Base-by-base conservation (phyloP, 2,797 vertebrate genomes). In the Poeciliopsis infans region DNA sequence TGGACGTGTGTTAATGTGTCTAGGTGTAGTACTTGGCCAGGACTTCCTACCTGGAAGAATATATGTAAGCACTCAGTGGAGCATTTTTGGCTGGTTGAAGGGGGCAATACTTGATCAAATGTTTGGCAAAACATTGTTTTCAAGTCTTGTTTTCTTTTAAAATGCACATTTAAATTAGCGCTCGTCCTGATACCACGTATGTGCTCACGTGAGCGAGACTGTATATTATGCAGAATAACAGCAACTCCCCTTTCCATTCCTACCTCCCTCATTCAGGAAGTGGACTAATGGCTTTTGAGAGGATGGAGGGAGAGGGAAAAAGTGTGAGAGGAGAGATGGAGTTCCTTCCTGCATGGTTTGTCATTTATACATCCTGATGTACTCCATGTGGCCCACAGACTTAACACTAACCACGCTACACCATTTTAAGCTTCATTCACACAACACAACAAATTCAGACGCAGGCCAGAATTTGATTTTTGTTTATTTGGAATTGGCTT, bases 311-410 rank as follows among this genome's bases (percentile, higher is more conserved):
- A 92, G 95, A 92, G 89, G 93, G 94, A 94, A 94, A 94, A 86
- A 86, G 86, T 85, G 86, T 93, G 86, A 86, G 86, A 90, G 95
- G 95, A 93, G 94, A 94, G 94, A 95, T 86, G 92, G 94, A 91
- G 94, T 97, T 97, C 96, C 96, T 97, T 97, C 97, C 97, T 97
- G 96, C 96, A 95, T 95, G 92, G 92, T 94, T 94, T 96, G 94
- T 94, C 96, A 95, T 96, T 96, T 96, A 94, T 96, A 96, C 96
- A 97, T 97, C 96, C 96, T 97, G 94, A 95, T 96, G 92, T 95
- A 96, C 91, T 92, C 87, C 85, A 25, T 46, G 79, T 92, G 87
- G 92, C 93, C 88, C 96, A 92, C 87, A 92, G 79, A 89, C 79
- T 81, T 53, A 43, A 71, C 78, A 81, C 82, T 76, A 80, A 80